Conservation (phyloP, 2,113 vertebrate species). For the Ibidorhyncha struthersii region DNA sequence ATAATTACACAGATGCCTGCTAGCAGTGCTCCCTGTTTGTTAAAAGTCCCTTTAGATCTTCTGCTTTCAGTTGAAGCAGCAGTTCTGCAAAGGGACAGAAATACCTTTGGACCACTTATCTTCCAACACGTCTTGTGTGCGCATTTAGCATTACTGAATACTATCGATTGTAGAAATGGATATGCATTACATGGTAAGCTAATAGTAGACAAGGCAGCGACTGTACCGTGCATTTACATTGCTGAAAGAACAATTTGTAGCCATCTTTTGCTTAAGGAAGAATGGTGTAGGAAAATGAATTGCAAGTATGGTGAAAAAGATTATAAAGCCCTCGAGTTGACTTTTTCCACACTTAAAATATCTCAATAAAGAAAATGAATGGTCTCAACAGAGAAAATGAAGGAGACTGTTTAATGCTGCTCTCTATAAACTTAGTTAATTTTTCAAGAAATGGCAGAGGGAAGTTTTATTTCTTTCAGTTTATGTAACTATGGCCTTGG, state of each 20-base stretch:
- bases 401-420: neutral
- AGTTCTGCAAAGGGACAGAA: neutral
- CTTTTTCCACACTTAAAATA: neutral
- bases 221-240: accelerated
- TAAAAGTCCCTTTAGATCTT: neutral
- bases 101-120: neutral
- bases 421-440: neutral
- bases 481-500: neutral
- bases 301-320: neutral
- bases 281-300: neutral
- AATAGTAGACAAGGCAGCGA: neutral
- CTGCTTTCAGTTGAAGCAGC: neutral
- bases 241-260: neutral
- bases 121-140: neutral
- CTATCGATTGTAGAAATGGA: accelerated
- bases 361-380: neutral
- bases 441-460: neutral
- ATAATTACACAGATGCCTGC: slow-evolving; percentile 39
- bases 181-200: neutral
- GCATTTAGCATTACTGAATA: neutral
- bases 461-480: neutral
- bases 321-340: neutral
- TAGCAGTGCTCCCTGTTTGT: neutral
- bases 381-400: neutral
- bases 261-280: neutral